Percentiles rank a stretch among this genome's conserved stretches.
Conservation (phyloP, 2,797 vertebrate species). For the Linurgus olivaceus region DNA sequence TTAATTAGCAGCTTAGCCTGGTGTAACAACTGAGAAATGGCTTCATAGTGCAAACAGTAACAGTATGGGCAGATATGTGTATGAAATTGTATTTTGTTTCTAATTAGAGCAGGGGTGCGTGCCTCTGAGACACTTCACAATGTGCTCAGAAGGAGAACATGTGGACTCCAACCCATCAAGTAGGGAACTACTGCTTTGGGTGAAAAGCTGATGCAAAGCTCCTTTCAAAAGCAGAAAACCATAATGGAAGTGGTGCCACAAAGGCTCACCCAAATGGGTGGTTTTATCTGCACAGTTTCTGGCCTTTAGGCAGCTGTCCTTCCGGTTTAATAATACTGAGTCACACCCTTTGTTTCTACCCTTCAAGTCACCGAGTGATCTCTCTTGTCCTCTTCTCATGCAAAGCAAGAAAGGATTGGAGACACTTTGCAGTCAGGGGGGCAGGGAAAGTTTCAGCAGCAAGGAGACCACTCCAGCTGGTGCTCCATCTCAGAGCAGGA, state of each 20-base stretch:
- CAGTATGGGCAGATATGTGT: neutral
- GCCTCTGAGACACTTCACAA: neutral
- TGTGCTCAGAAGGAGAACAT: neutral
- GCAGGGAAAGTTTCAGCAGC: neutral
- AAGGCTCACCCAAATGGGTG: neutral
- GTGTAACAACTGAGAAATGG: neutral
- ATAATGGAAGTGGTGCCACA: neutral
- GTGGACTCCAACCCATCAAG: neutral
- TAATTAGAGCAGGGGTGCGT: neutral
- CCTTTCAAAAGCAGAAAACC: neutral
- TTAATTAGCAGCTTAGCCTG: neutral
- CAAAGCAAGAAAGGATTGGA: neutral
- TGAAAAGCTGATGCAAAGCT: neutral
- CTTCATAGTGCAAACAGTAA: neutral
- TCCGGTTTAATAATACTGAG: neutral
- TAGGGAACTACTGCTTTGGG: neutral
- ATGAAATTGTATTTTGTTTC: neutral
- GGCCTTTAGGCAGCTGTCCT: neutral
- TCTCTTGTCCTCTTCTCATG: neutral
- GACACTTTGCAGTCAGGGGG: neutral
- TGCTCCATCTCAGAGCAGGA: neutral
- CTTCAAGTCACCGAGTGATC: neutral
- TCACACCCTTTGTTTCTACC: neutral
- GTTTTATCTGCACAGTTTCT: neutral
- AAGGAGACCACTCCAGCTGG: neutral